Conservation (phyloP, 2,888 invertebrate genomes). For the Patella depressa region DNA sequence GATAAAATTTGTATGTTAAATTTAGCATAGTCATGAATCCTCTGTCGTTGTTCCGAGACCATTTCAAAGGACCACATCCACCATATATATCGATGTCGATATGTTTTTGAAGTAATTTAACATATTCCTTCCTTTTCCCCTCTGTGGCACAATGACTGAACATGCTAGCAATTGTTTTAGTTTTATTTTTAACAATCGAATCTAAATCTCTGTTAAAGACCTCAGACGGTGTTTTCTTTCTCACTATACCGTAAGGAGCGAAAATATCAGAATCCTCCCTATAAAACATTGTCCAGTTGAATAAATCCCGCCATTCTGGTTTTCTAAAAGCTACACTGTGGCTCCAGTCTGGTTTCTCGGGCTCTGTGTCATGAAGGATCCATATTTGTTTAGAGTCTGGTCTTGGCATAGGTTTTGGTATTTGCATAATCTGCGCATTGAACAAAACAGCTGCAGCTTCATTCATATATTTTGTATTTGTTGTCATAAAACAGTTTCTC, state of each 20-base stretch:
- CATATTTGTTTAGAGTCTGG: constrained; percentile 4
- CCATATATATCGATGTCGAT: background rate
- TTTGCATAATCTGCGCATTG: background rate
- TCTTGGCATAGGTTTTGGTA: background rate
- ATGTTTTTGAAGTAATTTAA: background rate
- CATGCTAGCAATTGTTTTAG: background rate
- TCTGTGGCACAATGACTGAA: too few species aligned
- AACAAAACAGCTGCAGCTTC: background rate
- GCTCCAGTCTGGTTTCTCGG: background rate
- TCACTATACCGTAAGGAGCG: background rate
- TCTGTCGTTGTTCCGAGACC: background rate
- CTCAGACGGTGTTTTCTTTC: background rate
- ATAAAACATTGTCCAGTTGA: constrained; percentile 10
- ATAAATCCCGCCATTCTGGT: background rate
- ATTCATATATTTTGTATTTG: background rate
- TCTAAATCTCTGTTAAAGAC: background rate
- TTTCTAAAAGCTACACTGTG: background rate
- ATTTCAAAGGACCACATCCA: background rate
- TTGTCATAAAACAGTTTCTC: background rate
- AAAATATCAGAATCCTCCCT: background rate
- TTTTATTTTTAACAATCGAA: background rate
- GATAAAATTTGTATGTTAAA: background rate
- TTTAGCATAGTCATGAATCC: background rate
- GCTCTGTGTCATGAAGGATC: background rate
- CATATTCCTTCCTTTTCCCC: too few species aligned